Evolutionary conservation across 2,888 invertebrate genomes (phyloP).

Genomic region (Nemurella pictetii): DNA sequence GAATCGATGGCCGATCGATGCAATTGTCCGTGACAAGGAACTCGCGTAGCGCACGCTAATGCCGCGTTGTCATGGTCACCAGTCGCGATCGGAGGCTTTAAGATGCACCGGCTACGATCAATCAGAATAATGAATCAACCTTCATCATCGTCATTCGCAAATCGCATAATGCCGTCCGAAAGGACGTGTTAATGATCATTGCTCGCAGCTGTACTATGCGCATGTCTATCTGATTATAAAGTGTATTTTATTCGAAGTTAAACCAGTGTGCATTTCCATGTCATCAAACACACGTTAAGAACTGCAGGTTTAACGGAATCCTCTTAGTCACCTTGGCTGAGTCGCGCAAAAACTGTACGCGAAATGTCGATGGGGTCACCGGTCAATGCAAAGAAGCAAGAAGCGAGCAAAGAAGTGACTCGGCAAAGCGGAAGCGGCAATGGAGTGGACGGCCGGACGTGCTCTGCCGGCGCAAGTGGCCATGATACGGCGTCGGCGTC

Average conservation of each 20-base stretch:
- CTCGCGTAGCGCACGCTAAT: neutral
- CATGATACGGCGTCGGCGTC: slow-evolving; percentile 1
- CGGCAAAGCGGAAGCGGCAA: neutral
- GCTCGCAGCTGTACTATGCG: neutral
- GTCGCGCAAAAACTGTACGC: neutral
- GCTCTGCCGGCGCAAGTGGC: neutral
- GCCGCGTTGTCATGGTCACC: neutral
- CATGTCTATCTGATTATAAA: neutral
- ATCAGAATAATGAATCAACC: neutral
- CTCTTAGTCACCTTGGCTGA: neutral
- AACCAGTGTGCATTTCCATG: neutral
- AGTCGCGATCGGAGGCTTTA: neutral
- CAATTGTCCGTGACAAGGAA: neutral
- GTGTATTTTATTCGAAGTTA: neutral
- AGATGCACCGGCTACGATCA: neutral
- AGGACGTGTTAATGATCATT: neutral
- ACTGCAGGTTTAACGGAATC: neutral
- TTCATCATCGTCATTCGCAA: no score
- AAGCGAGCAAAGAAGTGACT: neutral
- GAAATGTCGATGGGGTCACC: neutral
- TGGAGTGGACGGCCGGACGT: neutral
- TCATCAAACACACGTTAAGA: neutral
- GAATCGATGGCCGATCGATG: neutral
- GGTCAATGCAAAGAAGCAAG: no score
- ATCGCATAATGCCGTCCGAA: neutral